These are phyloP conservation scores for Drosophila infuscata DNA, from an alignment of 2,888 invertebrate species.

Conservation along the genomic window DNA sequence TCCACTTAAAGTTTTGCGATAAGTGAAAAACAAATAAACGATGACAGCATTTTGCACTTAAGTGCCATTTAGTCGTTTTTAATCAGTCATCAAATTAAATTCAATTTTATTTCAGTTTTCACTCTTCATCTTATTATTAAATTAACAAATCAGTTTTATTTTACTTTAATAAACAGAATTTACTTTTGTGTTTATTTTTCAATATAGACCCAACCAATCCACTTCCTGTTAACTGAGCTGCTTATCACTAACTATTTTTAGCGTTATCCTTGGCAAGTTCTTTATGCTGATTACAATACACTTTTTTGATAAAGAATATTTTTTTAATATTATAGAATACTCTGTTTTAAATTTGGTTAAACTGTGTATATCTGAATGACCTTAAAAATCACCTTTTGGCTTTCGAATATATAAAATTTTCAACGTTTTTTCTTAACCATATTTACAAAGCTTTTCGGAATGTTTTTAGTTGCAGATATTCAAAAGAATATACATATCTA, in stretches of 20 bases:
- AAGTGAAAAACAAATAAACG: background rate
- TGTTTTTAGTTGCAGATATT: no score
- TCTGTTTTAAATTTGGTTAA: background rate
- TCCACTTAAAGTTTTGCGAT: background rate
- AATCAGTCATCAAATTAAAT: background rate
- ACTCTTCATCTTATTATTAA: background rate
- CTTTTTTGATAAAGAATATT: background rate
- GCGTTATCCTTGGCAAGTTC: background rate
- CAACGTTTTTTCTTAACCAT: no score
- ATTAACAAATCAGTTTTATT: background rate
- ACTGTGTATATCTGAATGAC: no score
- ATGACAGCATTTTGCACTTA: slow-evolving; percentile 2
- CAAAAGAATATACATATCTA: no score
- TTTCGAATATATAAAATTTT: no score
- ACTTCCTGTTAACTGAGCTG: background rate
- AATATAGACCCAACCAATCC: no score
- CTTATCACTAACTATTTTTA: background rate
- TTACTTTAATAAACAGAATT: background rate
- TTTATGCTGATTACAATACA: background rate
- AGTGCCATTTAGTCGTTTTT: background rate
- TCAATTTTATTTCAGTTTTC: background rate
- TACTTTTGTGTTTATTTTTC: no score
- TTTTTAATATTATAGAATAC: background rate
- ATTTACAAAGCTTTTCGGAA: no score
- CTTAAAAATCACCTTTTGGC: no score